phyloP scores from a whole-genome alignment of 2,797 vertebrate species.

The Malacoctenus gilli region DNA sequence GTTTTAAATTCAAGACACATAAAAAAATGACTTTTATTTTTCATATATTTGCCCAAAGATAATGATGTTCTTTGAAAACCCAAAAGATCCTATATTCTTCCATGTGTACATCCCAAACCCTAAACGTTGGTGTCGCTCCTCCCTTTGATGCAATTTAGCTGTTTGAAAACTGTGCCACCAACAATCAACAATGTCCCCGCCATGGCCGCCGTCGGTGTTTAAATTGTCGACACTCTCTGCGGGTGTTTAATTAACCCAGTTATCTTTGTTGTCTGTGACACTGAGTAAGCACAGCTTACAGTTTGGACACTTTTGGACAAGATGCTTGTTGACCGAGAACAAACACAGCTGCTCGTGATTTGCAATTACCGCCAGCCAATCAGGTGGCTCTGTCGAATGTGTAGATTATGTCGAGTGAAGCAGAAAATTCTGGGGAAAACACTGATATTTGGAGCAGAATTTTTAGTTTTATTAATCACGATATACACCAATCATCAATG shows the following conservation, averaged over 20 bases:
- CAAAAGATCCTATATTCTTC: no score
- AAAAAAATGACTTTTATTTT: no score
- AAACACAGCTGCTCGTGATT: constrained; percentile 1
- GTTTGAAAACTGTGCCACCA: neutral
- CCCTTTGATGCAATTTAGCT: neutral
- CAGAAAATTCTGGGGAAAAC: neutral
- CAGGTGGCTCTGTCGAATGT: neutral
- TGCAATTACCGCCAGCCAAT: constrained; percentile 4
- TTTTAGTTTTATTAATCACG: neutral
- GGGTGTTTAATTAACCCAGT: neutral
- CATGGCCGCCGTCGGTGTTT: neutral
- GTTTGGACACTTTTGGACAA: neutral
- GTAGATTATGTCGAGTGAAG: neutral
- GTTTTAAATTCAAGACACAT: no score
- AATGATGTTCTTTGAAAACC: no score
- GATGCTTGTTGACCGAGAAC: neutral
- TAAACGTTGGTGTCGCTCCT: no score
- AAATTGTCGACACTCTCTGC: neutral
- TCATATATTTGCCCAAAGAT: no score
- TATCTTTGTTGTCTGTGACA: neutral
- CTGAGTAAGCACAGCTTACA: neutral
- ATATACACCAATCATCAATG: no score
- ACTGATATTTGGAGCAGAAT: neutral
- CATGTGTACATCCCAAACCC: no score
- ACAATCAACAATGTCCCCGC: neutral